A percentile compares a stretch with the other conserved stretches of the same genome.
Conservation (phyloP, 2,113 vertebrate genomes). For the Sorex fumeus region DNA sequence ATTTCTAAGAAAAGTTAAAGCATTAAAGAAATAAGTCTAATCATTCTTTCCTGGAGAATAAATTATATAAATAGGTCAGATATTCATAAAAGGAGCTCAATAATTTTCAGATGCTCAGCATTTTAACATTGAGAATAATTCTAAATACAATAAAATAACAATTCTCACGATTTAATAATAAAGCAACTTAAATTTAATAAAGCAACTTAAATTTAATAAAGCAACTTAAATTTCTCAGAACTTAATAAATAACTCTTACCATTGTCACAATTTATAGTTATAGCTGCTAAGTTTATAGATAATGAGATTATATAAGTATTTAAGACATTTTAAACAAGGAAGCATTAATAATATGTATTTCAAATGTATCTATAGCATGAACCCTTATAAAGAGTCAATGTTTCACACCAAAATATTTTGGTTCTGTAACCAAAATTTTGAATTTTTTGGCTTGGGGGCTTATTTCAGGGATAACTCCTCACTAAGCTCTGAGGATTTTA, state of each 20-base stretch:
- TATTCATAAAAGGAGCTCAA: background rate
- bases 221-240: too few species aligned
- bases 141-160: background rate
- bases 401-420: background rate
- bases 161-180: background rate
- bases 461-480: too few species aligned
- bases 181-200: too few species aligned
- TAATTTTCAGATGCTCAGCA: background rate
- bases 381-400: background rate
- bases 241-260: too few species aligned
- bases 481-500: too few species aligned
- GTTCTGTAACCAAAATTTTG: background rate
- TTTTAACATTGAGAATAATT: background rate
- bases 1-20: background rate
- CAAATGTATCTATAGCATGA: fast-evolving
- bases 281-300: background rate
- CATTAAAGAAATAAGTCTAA: background rate
- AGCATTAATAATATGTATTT: background rate
- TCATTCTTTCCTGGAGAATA: background rate
- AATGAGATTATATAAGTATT: background rate
- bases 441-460: too few species aligned
- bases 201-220: too few species aligned
- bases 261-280: too few species aligned
- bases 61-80: background rate
- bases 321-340: background rate